These are phyloP conservation scores for Pachycephus smyrnensis DNA, from an alignment of 2,888 invertebrate genomes.

Conservation along the genomic window DNA sequence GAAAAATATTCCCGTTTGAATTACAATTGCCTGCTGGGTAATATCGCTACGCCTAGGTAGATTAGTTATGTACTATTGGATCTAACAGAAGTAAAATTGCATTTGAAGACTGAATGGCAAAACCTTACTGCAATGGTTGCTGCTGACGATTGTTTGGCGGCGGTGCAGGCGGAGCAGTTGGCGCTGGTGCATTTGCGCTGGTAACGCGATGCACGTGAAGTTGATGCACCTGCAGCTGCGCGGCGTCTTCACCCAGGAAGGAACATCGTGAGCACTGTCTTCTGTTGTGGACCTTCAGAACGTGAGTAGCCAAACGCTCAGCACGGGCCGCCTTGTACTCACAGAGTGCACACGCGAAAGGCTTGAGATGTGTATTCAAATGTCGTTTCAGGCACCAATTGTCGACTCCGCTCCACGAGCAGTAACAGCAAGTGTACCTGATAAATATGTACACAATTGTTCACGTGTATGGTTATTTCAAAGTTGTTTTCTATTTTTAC, in stretches of 20 bases:
- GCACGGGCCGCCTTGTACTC: slow-evolving; percentile 94
- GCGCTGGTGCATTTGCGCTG: slow-evolving; percentile 45
- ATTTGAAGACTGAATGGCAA: neutral
- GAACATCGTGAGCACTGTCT: slow-evolving; percentile 90
- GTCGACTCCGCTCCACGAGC: slow-evolving; percentile 92
- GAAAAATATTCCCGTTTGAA: neutral
- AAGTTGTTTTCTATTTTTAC: neutral
- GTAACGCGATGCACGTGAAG: slow-evolving; percentile 63
- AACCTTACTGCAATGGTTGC: slow-evolving; percentile 48
- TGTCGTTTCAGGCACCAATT: slow-evolving; percentile 95
- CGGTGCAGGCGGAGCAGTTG: slow-evolving; percentile 31
- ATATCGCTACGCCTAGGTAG: neutral
- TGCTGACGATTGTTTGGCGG: slow-evolving; percentile 29
- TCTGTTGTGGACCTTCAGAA: slow-evolving; percentile 92
- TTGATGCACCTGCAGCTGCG: slow-evolving; percentile 83
- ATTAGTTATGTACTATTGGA: neutral
- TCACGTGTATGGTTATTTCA: neutral
- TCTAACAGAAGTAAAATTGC: neutral
- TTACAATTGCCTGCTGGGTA: neutral
- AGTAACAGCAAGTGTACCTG: slow-evolving; percentile 88
- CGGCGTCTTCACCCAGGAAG: slow-evolving; percentile 86
- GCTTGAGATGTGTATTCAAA: slow-evolving; percentile 92
- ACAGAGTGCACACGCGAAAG: slow-evolving; percentile 89
- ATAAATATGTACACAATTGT: slow-evolving; percentile 5
- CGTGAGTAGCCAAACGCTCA: slow-evolving; percentile 90